These are phyloP conservation scores for Drosophila subsilvestris DNA, from an alignment of 2,888 invertebrate species.

Conservation along the genomic window DNA sequence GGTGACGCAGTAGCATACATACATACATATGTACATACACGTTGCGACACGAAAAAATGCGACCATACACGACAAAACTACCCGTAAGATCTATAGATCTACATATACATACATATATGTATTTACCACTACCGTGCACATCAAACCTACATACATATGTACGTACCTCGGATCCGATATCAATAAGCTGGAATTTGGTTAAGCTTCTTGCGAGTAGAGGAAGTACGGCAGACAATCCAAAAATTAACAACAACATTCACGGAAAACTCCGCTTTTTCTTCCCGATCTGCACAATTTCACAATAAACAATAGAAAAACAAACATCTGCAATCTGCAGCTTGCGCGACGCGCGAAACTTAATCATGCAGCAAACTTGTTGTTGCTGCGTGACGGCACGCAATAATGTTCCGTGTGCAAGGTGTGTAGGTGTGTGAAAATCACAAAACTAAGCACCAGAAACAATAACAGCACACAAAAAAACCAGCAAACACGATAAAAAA, in stretches of 20 bases:
- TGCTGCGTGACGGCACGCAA: slow-evolving; percentile 1
- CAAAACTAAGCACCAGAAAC: not conserved
- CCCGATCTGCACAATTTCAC: not conserved
- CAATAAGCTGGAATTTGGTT: not conserved
- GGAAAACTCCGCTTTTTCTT: not conserved
- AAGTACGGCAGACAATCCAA: not conserved
- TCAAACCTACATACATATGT: not conserved
- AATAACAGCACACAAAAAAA: not conserved
- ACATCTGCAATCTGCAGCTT: slow-evolving; percentile 27
- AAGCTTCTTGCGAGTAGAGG: not conserved
- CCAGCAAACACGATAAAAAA: not conserved
- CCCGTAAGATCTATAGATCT: not conserved
- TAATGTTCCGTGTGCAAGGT: not conserved
- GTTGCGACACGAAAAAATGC: too few species aligned
- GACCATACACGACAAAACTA: not conserved
- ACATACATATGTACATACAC: too few species aligned
- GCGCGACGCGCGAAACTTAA: slow-evolving; percentile 30
- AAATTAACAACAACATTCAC: not conserved
- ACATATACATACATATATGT: too few species aligned
- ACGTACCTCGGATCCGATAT: not conserved
- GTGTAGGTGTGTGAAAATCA: not conserved
- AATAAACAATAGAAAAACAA: slow-evolving; percentile 2
- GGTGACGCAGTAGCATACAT: not conserved
- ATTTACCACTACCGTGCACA: not conserved
- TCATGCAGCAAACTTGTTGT: slow-evolving; percentile 34